Base-by-base conservation (phyloP, 2,113 vertebrate genomes). In the Trochalopteron elliotii region DNA sequence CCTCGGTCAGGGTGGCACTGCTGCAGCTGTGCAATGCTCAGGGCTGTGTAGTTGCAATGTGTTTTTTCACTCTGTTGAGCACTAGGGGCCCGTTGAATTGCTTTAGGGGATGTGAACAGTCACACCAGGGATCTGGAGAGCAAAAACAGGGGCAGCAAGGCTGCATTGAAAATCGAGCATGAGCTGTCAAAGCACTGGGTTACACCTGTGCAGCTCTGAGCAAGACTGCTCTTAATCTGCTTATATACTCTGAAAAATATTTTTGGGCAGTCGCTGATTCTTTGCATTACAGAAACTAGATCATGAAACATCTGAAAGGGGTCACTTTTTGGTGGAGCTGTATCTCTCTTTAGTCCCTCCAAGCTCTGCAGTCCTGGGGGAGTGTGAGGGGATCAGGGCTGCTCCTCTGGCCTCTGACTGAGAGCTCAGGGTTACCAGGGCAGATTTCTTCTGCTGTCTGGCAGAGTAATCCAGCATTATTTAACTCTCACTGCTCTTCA, bases 381-480 rank as follows among this genome's bases (percentile, higher is more conserved):
- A 56, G 27, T 5, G 28, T 1, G 3, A 27, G 12, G 13, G 33
- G 19, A 55, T 69, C 2, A 1, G 45, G 5, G 19, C 63, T 77
- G 57, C 45, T 83, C 28, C 56, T 74, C 60, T 1, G 0, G 44
- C 40, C 37, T 76, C 64, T 11, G 10, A 15, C 40, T 0, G 0
- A 49, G 64, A 42, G 65, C 56, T 45, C 0, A 3, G 74, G 74
- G 60, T 88, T 30, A 67, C 68, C 77, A 74, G 40, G 42, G 55
- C 69, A 16, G 47, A 21, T 88, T 90, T 72, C 59, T 90, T 35
- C 55, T 72, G 67, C 84, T 85, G 50, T 39, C 74, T 60, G 59
- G 23, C 69, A 61, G 47, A 68, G 18, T 8, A 42, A 69, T 59
- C 85, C 63, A 53, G 23, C 1, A 2, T 31, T n/a, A 0, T 69